Conservation (phyloP, 2,888 invertebrate species). For the Sisyra terminalis region DNA sequence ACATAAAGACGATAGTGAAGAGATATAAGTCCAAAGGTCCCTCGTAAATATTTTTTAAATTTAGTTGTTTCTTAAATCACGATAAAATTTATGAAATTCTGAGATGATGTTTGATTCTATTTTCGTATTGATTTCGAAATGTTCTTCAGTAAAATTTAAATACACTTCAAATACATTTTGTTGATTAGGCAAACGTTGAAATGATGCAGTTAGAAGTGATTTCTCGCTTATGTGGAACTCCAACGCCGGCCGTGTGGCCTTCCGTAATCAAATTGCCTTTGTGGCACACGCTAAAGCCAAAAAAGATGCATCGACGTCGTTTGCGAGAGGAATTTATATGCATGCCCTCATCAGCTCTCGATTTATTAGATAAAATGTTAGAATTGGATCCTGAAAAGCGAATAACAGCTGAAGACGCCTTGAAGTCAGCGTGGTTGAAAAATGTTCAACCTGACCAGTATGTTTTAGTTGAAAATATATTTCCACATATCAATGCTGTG, state of each 20-base stretch:
- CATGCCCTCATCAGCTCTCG: constrained; percentile 77
- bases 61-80: too few relatives aligned
- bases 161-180: too few relatives aligned
- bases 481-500: not conserved
- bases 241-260: constrained; percentile 94
- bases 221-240: constrained; percentile 87
- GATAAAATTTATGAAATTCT: too few relatives aligned
- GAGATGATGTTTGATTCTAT: too few relatives aligned
- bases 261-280: constrained; percentile 83
- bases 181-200: constrained; percentile 66
- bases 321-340: constrained; percentile 87
- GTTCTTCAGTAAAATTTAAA: too few relatives aligned
- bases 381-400: constrained; percentile 88
- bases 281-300: constrained; percentile 82
- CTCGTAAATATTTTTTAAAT: too few relatives aligned
- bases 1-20: too few relatives aligned
- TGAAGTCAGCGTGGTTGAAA: constrained; percentile 83
- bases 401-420: constrained; percentile 86
- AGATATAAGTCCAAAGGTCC: too few relatives aligned
- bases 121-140: too few relatives aligned
- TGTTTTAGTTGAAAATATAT: constrained; percentile 25
- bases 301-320: constrained; percentile 74
- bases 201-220: constrained; percentile 89
- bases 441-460: constrained; percentile 81
- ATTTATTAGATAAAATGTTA: constrained; percentile 88